Conservation (phyloP, 2,113 vertebrate species). For the Mus pahari region DNA sequence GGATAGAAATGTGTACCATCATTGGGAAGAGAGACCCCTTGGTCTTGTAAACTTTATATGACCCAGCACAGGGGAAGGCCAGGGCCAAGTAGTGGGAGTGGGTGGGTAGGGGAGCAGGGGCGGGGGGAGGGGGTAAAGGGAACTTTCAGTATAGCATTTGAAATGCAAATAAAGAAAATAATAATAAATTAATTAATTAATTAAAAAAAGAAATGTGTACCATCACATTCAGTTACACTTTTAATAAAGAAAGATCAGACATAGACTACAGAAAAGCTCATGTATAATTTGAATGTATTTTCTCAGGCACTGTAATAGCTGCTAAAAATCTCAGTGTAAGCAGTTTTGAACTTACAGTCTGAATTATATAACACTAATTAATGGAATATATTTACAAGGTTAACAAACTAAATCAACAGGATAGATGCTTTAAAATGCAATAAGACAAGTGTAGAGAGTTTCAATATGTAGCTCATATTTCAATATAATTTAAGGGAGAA, state of each 20-base stretch:
- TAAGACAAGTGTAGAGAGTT: background rate
- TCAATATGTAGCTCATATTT: background rate
- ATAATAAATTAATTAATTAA: no score
- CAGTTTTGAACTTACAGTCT: background rate
- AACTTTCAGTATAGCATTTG: no score
- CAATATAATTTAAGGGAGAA: background rate
- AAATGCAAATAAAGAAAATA: no score
- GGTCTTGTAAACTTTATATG: no score
- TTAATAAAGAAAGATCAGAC: background rate
- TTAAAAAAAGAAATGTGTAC: no score
- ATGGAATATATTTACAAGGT: background rate
- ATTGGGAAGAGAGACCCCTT: no score
- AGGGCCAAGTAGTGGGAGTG: no score
- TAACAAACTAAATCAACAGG: background rate
- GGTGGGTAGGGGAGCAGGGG: no score
- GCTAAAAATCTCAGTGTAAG: background rate
- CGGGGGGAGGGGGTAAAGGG: no score
- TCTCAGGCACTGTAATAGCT: background rate
- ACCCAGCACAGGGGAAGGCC: no score
- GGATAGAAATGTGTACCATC: background rate
- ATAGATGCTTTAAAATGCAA: background rate
- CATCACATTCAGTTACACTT: background rate
- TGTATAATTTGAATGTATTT: background rate
- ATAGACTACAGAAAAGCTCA: background rate
- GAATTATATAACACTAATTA: background rate